These are phyloP conservation scores for Creontiades dilutus DNA, from an alignment of 2,888 invertebrate species.

Conservation along the genomic window DNA sequence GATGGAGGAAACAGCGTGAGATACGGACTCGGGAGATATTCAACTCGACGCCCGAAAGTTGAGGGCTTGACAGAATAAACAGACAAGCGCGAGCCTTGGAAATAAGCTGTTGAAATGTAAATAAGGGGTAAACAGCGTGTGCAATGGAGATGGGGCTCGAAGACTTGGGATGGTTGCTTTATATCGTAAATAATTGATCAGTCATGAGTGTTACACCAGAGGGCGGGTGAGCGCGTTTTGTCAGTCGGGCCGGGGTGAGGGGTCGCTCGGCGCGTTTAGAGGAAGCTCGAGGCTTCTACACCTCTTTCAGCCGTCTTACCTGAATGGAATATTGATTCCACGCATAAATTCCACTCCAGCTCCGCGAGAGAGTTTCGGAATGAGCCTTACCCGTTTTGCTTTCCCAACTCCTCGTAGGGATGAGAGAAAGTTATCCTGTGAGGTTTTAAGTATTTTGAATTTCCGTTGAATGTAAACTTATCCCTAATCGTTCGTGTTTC, in stretches of 20 bases:
- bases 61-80: conserved; percentile 56
- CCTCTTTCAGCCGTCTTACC: conserved; percentile 30
- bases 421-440: too few relatives aligned
- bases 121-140: conserved; percentile 45
- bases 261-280: not conserved
- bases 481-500: too few relatives aligned
- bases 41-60: not conserved
- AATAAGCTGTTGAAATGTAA: conserved; percentile 63
- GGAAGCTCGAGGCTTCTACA: not conserved
- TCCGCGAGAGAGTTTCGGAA: too few relatives aligned
- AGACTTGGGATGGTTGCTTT: conserved; percentile 49
- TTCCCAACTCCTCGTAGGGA: too few relatives aligned
- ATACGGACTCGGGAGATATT: not conserved
- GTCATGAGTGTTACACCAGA: conserved; percentile 45
- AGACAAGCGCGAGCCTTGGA: conserved; percentile 48
- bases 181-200: conserved; percentile 59
- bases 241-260: not conserved
- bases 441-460: too few relatives aligned
- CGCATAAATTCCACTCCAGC: conserved; percentile 17
- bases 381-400: too few relatives aligned
- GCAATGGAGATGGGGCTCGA: conserved; percentile 6
- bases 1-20: not conserved
- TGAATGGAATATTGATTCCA: conserved; percentile 53
- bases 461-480: too few relatives aligned
- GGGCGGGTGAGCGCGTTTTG: not conserved